phyloP scores from a whole-genome alignment of 2,888 invertebrate genomes.

The Luperina testacea region DNA sequence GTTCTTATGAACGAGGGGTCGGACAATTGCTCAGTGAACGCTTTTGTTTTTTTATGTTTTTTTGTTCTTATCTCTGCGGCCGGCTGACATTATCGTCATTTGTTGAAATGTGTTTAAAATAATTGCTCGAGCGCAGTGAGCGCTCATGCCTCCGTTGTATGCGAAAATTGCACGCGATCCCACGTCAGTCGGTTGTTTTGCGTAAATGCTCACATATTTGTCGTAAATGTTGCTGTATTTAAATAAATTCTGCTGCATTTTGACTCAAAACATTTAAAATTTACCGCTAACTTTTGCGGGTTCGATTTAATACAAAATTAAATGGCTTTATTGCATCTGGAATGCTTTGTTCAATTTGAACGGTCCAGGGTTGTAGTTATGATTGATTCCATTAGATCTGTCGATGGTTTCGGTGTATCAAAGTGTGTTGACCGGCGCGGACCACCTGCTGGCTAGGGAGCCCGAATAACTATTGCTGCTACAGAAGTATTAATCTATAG shows the following conservation, averaged over 20 bases:
- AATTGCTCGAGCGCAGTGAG: constrained; percentile 86
- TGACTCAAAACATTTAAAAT: constrained; percentile 68
- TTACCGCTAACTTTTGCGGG: constrained; percentile 75
- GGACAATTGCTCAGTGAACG: constrained; percentile 80
- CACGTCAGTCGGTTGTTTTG: constrained; percentile 79
- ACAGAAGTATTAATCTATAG: constrained; percentile 71
- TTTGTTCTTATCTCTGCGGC: constrained; percentile 82
- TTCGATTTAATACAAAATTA: constrained; percentile 59
- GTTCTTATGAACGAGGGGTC: constrained; percentile 72
- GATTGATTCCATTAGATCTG: constrained; percentile 87
- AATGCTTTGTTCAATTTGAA: constrained; percentile 59
- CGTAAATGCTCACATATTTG: constrained; percentile 89
- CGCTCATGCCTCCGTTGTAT: constrained; percentile 84
- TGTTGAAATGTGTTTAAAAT: constrained; percentile 90
- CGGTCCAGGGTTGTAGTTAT: constrained; percentile 80
- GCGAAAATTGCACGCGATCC: constrained; percentile 88
- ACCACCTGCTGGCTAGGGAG: constrained; percentile 84
- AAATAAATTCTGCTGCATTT: constrained; percentile 75
- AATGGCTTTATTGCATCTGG: constrained; percentile 55
- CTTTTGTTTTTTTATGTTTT: constrained; percentile 77
- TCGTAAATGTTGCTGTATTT: constrained; percentile 82
- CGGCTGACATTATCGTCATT: constrained; percentile 88
- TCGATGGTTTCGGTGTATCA: constrained; percentile 86
- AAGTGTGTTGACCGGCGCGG: constrained; percentile 85
- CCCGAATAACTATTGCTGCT: constrained; percentile 72